phyloP scores from a whole-genome alignment of 2,113 vertebrate species.

The Cricetomys ansorgei region DNA sequence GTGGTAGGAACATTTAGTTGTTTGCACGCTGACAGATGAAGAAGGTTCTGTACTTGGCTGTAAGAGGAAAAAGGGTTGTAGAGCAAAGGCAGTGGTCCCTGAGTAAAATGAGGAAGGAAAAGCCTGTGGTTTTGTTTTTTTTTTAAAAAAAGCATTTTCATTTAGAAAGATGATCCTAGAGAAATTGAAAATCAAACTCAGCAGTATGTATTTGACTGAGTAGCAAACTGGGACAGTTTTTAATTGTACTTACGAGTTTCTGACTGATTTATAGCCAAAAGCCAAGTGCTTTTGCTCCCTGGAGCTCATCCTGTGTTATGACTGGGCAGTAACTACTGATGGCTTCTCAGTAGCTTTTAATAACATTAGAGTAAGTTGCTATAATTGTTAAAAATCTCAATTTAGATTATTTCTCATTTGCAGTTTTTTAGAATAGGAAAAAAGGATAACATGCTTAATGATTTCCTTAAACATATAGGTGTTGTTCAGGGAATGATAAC shows the following conservation, averaged over 20 bases:
- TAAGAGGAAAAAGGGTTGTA: not conserved
- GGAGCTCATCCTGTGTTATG: not conserved
- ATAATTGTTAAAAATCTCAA: not conserved
- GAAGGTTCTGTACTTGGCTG: not conserved
- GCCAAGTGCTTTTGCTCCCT: not conserved
- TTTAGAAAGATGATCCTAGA: not conserved
- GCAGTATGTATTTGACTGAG: not conserved
- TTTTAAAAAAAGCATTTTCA: constrained; percentile 33
- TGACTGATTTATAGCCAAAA: not conserved
- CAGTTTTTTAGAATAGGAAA: not conserved
- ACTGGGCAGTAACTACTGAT: not conserved
- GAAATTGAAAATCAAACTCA: not conserved
- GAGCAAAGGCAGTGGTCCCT: not conserved
- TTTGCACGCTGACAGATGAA: not conserved
- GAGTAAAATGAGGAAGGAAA: not conserved
- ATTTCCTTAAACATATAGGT: constrained; percentile 82
- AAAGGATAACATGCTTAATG: not conserved
- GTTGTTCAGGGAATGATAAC: constrained; percentile 95
- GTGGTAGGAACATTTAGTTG: not conserved
- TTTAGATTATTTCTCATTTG: not conserved
- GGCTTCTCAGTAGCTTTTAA: not conserved
- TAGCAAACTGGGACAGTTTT: not conserved
- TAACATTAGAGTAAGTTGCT: not conserved
- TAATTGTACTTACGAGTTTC: not conserved
- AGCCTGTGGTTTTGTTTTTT: no score